Percentiles rank a stretch among this genome's conserved stretches.
Conservation (phyloP, 2,888 invertebrate genomes). For the Drosophila heteroneura region DNA sequence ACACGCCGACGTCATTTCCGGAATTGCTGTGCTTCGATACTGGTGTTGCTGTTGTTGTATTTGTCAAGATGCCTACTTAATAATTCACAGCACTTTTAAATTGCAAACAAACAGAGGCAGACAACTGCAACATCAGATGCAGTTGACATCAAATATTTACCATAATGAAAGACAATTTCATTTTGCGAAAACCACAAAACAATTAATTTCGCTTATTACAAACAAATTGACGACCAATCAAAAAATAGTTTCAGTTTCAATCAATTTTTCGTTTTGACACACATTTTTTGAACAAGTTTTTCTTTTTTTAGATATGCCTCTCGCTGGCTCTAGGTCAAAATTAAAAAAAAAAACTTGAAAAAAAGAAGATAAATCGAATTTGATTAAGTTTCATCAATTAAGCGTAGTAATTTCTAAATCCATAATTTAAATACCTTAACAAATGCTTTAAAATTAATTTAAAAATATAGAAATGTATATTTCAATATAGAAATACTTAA, state of each 20-base stretch:
- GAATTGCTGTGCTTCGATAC: constrained; percentile 24
- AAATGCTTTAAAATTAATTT: too few relatives aligned
- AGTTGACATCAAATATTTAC: constrained; percentile 69
- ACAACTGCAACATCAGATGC: constrained; percentile 28
- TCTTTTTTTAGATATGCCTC: too few relatives aligned
- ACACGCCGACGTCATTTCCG: constrained; percentile 75
- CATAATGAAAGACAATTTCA: constrained; percentile 68
- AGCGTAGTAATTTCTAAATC: too few relatives aligned
- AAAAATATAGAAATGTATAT: background rate
- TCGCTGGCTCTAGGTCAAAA: too few relatives aligned
- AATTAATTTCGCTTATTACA: constrained; percentile 13
- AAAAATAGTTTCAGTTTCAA: background rate
- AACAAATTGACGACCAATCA: constrained; percentile 46
- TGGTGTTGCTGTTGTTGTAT: constrained; percentile 31
- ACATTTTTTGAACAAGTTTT: too few relatives aligned
- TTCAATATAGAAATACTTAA: background rate
- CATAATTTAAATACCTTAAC: too few relatives aligned
- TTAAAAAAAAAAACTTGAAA: too few relatives aligned
- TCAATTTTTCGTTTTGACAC: background rate
- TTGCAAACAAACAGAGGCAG: constrained; percentile 45
- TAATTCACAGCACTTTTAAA: constrained; percentile 64
- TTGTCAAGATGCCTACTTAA: constrained; percentile 61
- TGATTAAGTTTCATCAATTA: too few relatives aligned
- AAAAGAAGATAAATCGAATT: too few relatives aligned
- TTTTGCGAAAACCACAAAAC: constrained; percentile 29